Conservation (phyloP, 2,797 vertebrate genomes). For the Clarias platycephalus region DNA sequence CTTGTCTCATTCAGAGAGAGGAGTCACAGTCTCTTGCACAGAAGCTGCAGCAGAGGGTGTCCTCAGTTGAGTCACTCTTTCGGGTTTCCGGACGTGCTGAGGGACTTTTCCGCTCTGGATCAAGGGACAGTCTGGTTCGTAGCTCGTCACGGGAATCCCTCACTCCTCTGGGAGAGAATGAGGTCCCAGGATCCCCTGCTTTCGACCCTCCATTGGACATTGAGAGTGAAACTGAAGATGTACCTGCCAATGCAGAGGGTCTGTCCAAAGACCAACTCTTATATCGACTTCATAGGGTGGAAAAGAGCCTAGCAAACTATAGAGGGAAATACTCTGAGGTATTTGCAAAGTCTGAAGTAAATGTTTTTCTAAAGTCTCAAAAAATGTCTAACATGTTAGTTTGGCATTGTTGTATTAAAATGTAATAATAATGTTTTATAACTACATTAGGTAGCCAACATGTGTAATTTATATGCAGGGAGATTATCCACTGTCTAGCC, state of each 20-base stretch:
- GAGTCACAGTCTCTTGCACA: constrained; percentile 85
- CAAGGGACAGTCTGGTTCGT: constrained; percentile 86
- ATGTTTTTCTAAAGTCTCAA: neutral
- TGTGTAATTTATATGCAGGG: neutral
- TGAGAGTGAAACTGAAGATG: constrained; percentile 91
- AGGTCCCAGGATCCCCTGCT: constrained; percentile 55
- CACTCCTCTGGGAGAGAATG: constrained; percentile 77
- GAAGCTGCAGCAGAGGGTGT: constrained; percentile 89
- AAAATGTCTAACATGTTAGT: neutral
- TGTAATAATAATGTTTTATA: neutral
- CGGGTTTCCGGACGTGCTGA: constrained; percentile 83
- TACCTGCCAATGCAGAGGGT: constrained; percentile 70
- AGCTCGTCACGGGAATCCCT: constrained; percentile 88
- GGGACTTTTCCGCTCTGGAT: constrained; percentile 83
- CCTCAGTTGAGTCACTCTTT: constrained; percentile 91
- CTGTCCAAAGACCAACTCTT: constrained; percentile 86
- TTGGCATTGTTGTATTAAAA: neutral
- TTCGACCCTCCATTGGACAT: constrained; percentile 90
- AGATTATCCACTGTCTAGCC: neutral
- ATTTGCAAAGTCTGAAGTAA: neutral
- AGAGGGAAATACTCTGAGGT: constrained; percentile 93
- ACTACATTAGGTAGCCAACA: neutral
- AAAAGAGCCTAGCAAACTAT: constrained; percentile 86
- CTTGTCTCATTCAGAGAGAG: constrained; percentile 69
- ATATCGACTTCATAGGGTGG: constrained; percentile 81